A percentile compares a stretch with the other conserved stretches of the same genome.
Conservation (phyloP, 2,888 invertebrate species). For the Clusia tigrina region DNA sequence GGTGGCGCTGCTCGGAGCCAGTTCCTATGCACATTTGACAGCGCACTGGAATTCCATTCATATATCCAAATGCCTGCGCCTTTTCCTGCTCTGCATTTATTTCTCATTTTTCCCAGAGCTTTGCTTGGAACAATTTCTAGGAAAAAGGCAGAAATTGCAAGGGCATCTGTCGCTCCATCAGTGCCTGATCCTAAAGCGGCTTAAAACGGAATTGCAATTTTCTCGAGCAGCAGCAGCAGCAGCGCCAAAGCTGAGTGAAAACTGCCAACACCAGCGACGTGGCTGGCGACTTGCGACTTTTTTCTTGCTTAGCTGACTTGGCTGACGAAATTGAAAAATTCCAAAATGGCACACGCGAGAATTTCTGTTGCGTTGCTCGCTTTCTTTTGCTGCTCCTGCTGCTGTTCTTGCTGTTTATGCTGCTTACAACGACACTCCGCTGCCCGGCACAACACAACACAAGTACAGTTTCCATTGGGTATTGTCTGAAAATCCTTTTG, state of each 20-base stretch:
- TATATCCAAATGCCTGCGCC: conserved; percentile 13
- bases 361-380: background rate
- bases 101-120: background rate
- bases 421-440: no score
- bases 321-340: conserved; percentile 19
- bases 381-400: background rate
- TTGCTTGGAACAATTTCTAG: no score
- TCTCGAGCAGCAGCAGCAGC: conserved; percentile 9
- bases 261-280: background rate
- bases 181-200: background rate
- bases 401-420: no score
- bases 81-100: background rate
- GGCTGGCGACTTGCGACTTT: no score
- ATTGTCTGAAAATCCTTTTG: background rate
- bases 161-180: conserved; percentile 10
- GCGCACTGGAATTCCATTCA: conserved; percentile 12
- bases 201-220: conserved; percentile 12
- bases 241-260: conserved; percentile 43
- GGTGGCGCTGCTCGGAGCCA: no score
- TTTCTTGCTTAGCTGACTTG: no score
- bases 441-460: conserved; percentile 19
- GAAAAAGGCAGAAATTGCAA: no score
- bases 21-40: conserved; percentile 9
- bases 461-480: conserved; percentile 18
- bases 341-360: background rate